Base-by-base conservation (phyloP, 1,140 invertebrate species). In the Steinernema khuongi region DNA sequence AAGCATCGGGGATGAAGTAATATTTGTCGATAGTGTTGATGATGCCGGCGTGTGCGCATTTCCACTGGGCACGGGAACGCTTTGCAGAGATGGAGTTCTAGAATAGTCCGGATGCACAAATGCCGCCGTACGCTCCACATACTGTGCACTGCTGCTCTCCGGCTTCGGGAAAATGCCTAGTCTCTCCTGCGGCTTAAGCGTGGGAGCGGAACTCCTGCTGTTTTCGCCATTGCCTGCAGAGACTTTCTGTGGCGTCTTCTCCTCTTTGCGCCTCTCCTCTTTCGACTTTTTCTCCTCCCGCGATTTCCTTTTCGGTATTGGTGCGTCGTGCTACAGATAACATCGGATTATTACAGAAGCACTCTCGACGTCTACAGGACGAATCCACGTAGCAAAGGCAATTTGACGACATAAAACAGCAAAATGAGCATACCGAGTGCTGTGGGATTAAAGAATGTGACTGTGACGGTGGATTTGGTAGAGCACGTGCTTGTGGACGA, bases 361-460 rank as follows among this genome's bases (percentile, higher is more conserved):
- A 4, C 50, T 60, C 50, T 22, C 50, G 26, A 14, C 22, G 11
- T n/a, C 11, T 60, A 60, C 50, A 26, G 4, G 14, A 60, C 50
- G 26, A 60, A 60, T 11, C 50, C 19, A 60, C 50, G 22, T n/a
- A n/a, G 26, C 50, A 17, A 11, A 60, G 22, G n/a, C n/a, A n/a
- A n/a, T n/a, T n/a, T n/a, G n/a, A n/a, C n/a, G n/a, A n/a, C n/a
- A n/a, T n/a, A 60, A 60, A 17, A 41, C 36, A 41, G 7, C 36
- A 41, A 41, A 60, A n/a, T n/a, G n/a, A n/a, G 7, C 50, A 60
- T 60, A 60, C 50, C 50, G 22, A 60, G 50, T 60, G 50, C 50
- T 11, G 50, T 60, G 50, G 26, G 26, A 14, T 60, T 4, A 60
- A 60, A 60, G 50, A 60, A 26, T 60, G 50, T 60, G 50, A 60